These are phyloP conservation scores for Acrocephalus arundinaceus DNA, from an alignment of 2,113 vertebrate genomes.

Conservation along the genomic window DNA sequence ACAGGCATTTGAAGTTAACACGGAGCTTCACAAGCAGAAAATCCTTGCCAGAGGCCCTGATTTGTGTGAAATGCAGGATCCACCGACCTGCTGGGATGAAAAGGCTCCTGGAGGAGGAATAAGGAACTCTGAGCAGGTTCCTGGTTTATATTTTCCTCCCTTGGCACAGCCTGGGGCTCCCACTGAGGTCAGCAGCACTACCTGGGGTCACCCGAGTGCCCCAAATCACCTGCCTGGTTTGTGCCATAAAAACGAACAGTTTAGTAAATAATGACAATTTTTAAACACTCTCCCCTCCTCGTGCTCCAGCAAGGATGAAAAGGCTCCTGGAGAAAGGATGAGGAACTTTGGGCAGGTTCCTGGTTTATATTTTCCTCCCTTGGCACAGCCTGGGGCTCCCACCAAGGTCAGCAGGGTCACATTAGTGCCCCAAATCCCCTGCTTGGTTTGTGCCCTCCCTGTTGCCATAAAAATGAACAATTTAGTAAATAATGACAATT, in stretches of 20 bases:
- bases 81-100: neutral
- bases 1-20: neutral
- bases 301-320: no score
- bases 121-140: neutral
- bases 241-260: neutral
- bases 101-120: neutral
- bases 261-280: neutral
- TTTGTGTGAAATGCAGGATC: neutral
- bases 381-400: neutral
- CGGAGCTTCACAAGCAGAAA: neutral
- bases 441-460: neutral
- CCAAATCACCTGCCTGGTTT: neutral
- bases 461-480: accelerated
- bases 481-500: neutral
- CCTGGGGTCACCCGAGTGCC: neutral
- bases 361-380: neutral
- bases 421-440: neutral
- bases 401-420: accelerated
- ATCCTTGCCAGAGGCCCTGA: neutral
- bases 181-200: neutral
- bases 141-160: neutral
- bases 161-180: neutral
- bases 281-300: neutral
- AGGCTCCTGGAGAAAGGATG: no score
- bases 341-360: neutral